Base-by-base conservation (phyloP, 2,113 vertebrate genomes). In the Nasalis larvatus region DNA sequence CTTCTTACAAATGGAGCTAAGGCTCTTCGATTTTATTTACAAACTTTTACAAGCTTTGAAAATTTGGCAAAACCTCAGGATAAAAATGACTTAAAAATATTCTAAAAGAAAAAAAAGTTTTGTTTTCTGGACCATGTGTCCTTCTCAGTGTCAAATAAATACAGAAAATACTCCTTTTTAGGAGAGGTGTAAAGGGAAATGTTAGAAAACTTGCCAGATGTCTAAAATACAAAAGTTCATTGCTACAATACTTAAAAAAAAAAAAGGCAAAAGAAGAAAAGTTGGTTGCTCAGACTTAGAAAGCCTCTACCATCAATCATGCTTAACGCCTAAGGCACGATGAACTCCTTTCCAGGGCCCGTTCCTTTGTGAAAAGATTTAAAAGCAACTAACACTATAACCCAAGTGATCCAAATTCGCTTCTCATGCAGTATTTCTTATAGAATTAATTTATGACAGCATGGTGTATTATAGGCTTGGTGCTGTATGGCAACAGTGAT, bases 81-180 rank as follows among this genome's bases (percentile, higher is more conserved):
- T 94, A 91, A 91, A 95, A 94, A 95, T 68, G 52, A 7, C 52
- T 27, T 93, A 89, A 85, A 92, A 93, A 94, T 76, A 52, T 93
- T 94, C 54, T 78, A 40, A 49, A 80, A 89, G 69, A 92, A 56
- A 83, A 69, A 63, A 54, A 60, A 23, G 37, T 84, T 93, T 47
- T 90, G 49, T 91, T 89, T 96, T 77, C 49, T 95, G 60, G 74
- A 40, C 45, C 13, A 6, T 94, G 58, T 49, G 25, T 94, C 30
- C 23, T 49, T 89, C 63, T 87, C 17, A n/a, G 66, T 86, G 73
- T 84, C 91, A 69, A 73, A 42, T 54, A 54, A 58, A 82, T 82
- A 86, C 45, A 85, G 78, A 95, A 94, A 93, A 52, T 68, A 82
- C 4, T 95, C 91, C 95, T 91, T 97, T 97, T 97, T 93, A 96